Conservation (phyloP, 2,888 invertebrate species). For the Endotricha flammealis region DNA sequence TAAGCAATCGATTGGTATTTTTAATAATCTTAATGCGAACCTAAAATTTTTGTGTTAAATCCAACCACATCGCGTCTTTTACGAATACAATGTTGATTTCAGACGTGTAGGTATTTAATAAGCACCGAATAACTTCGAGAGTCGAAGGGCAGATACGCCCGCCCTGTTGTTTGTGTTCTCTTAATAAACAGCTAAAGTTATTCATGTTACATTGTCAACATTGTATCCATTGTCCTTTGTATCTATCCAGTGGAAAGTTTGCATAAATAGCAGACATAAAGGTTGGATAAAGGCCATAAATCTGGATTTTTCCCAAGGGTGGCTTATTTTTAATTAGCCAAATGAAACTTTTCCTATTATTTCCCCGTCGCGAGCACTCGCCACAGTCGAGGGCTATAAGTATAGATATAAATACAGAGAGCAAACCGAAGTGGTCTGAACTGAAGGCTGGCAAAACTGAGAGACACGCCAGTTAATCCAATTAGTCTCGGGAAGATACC, state of each 20-base stretch:
- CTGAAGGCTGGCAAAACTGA: slow-evolving; percentile 43
- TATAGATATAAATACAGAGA: slow-evolving; percentile 47
- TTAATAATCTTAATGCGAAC: too few species aligned
- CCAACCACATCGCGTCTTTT: too few species aligned
- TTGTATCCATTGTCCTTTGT: slow-evolving; percentile 44
- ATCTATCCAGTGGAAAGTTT: slow-evolving; percentile 43
- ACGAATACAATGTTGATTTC: not conserved
- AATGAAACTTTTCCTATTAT: slow-evolving; percentile 72
- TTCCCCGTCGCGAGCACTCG: slow-evolving; percentile 47
- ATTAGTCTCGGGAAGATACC: slow-evolving; percentile 58
- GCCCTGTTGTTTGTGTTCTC: slow-evolving; percentile 29
- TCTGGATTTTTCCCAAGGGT: slow-evolving; percentile 56
- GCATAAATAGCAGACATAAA: slow-evolving; percentile 43
- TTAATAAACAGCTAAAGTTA: slow-evolving; percentile 36
- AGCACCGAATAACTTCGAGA: slow-evolving; percentile 7
- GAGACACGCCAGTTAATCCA: slow-evolving; percentile 57
- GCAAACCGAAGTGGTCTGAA: slow-evolving; percentile 24
- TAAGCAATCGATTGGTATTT: not conserved
- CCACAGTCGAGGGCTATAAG: slow-evolving; percentile 24
- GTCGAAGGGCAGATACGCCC: slow-evolving; percentile 26
- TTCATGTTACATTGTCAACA: slow-evolving; percentile 43
- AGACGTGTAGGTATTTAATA: slow-evolving; percentile 4
- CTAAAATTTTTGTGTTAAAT: too few species aligned
- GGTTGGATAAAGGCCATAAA: slow-evolving; percentile 59
- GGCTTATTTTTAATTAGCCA: slow-evolving; percentile 72